Evolutionary conservation across 2,797 vertebrate genomes (phyloP), one percentile per base, ranked within the genome.

Genomic region (Poeciliopsis turneri): DNA sequence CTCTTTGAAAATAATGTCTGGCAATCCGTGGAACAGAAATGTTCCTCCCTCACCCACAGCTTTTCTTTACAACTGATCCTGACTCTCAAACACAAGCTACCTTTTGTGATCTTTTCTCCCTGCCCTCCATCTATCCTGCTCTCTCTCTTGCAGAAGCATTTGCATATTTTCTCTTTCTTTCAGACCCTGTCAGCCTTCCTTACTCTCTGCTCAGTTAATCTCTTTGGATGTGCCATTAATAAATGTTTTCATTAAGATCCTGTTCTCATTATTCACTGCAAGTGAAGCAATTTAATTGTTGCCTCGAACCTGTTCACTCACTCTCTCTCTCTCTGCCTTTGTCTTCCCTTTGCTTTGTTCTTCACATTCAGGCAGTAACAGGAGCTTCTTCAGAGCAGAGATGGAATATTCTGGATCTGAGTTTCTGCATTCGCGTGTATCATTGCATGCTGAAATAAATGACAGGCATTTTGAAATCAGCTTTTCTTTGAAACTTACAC

Each of bases 221-320:
- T 88, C 71, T 59, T 75, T 57, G 78, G 53, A 87, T 75, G 76
- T 84, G 76, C 69, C 84, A 79, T 88, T 90, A 88, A 89, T 82
- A 89, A 90, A 80, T 64, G 79, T 88, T 91, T 91, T 92, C 89
- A 87, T 90, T 83, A 83, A 76, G 76, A 84, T 46, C 80, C 72
- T 79, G 74, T 76, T 86, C 77, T 78, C 78, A 82, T 84, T 88
- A 86, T 86, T 88, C 80, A 59, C 72, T 59, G 79, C 79, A 87
- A 89, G 86, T 82, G 87, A 90, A 88, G 85, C 84, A 30, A 61
- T 90, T 88, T 76, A 84, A 81, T 80, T 78, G 79, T 61, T 28
- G n/a, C 33, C 75, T 76, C 71, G 46, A 85, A 77, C 80, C 71
- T 75, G 77, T 20, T 46, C 51, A 11, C 46, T 41, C 57, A 1